Base-by-base conservation (phyloP, 2,113 vertebrate species). In the Chunga burmeisteri region DNA sequence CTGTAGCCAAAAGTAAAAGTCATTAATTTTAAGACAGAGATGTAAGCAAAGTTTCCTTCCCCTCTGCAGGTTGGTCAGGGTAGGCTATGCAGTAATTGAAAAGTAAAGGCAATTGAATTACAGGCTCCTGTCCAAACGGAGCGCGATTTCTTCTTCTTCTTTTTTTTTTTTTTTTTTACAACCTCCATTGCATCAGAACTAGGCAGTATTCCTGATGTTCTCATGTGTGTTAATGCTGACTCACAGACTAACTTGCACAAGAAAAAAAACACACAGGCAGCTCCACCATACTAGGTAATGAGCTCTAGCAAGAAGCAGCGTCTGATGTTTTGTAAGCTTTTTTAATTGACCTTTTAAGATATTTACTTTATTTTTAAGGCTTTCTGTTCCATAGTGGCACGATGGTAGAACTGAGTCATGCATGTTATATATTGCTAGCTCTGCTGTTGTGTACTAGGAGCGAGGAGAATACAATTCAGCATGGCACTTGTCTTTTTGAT, bases 131-230 rank as follows among this genome's bases (percentile, higher is more conserved):
- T 96, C 97, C 98, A 91, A 91, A 84, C 95, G 10, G 71, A 93
- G 93, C 67, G 79, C 61, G 71, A 88, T 95, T 96, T 96, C 80
- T 93, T 81, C 70, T 89, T 67, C 16, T 70, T 49, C 36, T 47
- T 53, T 86, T 91, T 90, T 93, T 93, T 95, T 95, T 93, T 96
- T 97, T 96, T 95, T 92, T 94, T 92, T 70, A 88, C 78, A 95
- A 90, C 94, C 95, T 96, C 93, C 93, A 93, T 98, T 98, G 97
- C 98, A 97, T 97, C 95, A 97, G 97, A 97, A 96, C 92, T 93
- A 92, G 96, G 95, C 97, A 95, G 91, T 92, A 84, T 92, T 98
- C 93, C 96, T 93, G 85, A 81, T 89, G 75, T 90, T 95, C 95
- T 97, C 97, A 88, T 92, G 63, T 96, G 96, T 95, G 95, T 96